phyloP scores from a whole-genome alignment of 2,113 vertebrate species.

The Epinephelus moara region DNA sequence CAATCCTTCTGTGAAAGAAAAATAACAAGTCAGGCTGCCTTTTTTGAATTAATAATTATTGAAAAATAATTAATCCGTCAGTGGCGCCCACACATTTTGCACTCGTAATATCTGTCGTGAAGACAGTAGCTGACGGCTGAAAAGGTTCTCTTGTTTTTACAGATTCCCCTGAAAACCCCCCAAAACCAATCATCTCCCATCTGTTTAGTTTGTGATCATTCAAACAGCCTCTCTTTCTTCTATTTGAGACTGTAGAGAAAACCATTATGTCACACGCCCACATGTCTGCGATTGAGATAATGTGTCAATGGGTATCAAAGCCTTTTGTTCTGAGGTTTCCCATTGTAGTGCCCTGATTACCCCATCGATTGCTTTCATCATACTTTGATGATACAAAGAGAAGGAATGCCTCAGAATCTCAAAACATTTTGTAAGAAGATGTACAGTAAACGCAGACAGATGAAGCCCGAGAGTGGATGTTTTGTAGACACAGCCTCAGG shows the following conservation, averaged over 20 bases:
- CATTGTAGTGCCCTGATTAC: constrained; percentile 8
- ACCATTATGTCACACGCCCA: not conserved
- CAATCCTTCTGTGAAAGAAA: not conserved
- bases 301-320: not conserved
- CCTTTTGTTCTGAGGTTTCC: constrained; percentile 15
- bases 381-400: not conserved
- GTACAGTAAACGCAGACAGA: constrained; percentile 7
- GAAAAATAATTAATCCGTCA: constrained; percentile 3
- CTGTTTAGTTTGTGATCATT: not conserved
- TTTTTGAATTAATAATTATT: constrained; percentile 14
- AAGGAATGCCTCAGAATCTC: not conserved
- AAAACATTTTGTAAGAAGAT: not conserved
- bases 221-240: not conserved
- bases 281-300: not conserved
- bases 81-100: not conserved
- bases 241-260: not conserved
- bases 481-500: constrained; percentile 3
- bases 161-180: not conserved
- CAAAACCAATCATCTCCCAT: not conserved
- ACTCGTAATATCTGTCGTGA: not conserved
- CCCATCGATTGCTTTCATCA: not conserved
- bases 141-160: not conserved
- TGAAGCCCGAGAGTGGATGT: not conserved
- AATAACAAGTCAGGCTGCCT: not conserved
- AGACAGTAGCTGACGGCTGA: not conserved